Percentiles rank a stretch among this genome's conserved stretches.
Evolutionary conservation across 1,140 invertebrate genomes (phyloP).

Genomic region (Macrobrachium rosenbergii): DNA sequence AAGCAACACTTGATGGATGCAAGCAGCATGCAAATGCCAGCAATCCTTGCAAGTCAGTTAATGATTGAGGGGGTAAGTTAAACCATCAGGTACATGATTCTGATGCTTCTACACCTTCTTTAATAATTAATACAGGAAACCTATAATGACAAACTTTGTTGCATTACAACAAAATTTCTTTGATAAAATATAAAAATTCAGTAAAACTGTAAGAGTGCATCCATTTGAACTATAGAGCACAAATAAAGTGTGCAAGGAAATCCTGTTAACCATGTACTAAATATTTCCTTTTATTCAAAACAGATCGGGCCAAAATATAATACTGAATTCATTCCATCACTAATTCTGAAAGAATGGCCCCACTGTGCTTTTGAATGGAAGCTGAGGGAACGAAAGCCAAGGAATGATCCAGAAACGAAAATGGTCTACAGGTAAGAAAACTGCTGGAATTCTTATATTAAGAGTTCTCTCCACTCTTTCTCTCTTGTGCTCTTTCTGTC

Average conservation of each 20-base stretch:
- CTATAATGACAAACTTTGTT: too few relatives aligned
- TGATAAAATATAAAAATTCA: too few relatives aligned
- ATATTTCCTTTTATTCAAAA: background rate
- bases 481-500: too few relatives aligned
- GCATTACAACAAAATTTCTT: background rate
- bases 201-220: too few relatives aligned
- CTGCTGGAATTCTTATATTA: background rate
- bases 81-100: background rate
- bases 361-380: conserved; percentile 77
- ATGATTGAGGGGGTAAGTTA: conserved; percentile 55
- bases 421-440: conserved; percentile 69
- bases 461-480: too few relatives aligned
- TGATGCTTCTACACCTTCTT: too few relatives aligned
- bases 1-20: conserved; percentile 39
- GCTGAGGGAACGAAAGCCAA: conserved; percentile 73
- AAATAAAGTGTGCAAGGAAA: background rate
- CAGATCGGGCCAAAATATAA: conserved; percentile 54
- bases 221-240: background rate
- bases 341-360: conserved; percentile 74
- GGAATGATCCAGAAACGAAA: conserved; percentile 71
- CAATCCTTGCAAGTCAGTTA: conserved; percentile 45
- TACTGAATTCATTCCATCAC: conserved; percentile 65
- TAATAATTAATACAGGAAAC: background rate
- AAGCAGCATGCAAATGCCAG: conserved; percentile 31
- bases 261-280: background rate